These are phyloP conservation scores for Istiophorus platypterus DNA, from an alignment of 2,113 vertebrate species.

Conservation along the genomic window DNA sequence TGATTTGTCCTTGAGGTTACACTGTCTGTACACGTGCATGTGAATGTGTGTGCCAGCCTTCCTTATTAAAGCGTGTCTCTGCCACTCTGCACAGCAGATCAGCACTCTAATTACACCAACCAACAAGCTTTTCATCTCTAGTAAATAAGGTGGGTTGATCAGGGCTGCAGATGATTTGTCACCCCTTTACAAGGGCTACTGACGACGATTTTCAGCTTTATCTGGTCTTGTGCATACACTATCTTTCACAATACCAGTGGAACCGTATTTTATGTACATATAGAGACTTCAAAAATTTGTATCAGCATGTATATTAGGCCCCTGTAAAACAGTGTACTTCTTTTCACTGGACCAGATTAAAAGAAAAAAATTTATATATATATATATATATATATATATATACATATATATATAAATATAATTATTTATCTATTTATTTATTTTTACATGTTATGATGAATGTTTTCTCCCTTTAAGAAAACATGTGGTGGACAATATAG, in stretches of 20 bases:
- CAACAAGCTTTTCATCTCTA: constrained; percentile 64
- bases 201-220: background rate
- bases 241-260: background rate
- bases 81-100: constrained; percentile 49
- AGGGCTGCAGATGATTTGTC: constrained; percentile 12
- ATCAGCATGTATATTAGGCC: background rate
- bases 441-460: background rate
- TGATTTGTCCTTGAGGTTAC: constrained; percentile 43
- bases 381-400: no score
- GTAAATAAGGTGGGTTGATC: constrained; percentile 44
- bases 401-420: no score
- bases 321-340: background rate
- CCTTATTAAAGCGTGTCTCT: constrained; percentile 57
- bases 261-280: background rate
- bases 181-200: background rate
- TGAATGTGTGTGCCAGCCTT: constrained; percentile 11
- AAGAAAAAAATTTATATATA: no score
- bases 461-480: background rate
- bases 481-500: no score
- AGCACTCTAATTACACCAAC: constrained; percentile 57
- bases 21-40: constrained; percentile 13
- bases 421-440: no score
- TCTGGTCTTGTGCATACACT: background rate
- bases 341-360: no score
- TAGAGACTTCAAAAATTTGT: background rate